These are phyloP conservation scores for Tachina fera DNA, from an alignment of 2,888 invertebrate species.

Conservation along the genomic window DNA sequence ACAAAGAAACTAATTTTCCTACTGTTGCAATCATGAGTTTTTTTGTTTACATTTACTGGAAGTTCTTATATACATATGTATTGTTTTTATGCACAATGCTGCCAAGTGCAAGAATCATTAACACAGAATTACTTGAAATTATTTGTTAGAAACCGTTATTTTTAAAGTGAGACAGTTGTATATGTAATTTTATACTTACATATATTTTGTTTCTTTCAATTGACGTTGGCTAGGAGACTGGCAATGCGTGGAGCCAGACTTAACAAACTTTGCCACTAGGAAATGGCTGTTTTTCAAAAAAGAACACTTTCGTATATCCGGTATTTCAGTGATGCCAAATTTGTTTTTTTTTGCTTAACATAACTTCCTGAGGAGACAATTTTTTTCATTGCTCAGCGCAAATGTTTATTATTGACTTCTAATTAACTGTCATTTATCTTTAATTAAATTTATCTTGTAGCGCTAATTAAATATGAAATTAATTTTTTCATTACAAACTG, in stretches of 20 bases:
- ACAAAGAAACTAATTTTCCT: not conserved
- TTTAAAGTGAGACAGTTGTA: not conserved
- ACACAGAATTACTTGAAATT: not conserved
- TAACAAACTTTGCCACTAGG: not conserved
- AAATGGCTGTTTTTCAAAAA: too few species aligned
- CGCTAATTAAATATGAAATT: too few species aligned
- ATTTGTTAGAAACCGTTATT: slow-evolving; percentile 11
- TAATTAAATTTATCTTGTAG: too few species aligned
- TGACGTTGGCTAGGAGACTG: not conserved
- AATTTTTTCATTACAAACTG: too few species aligned
- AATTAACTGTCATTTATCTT: too few species aligned
- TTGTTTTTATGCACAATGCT: not conserved
- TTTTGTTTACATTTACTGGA: not conserved
- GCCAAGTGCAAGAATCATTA: not conserved
- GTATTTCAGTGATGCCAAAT: too few species aligned
- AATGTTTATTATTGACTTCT: too few species aligned
- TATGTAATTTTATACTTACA: not conserved
- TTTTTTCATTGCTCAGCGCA: too few species aligned
- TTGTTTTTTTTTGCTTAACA: too few species aligned
- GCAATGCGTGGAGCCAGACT: not conserved
- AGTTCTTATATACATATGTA: too few species aligned
- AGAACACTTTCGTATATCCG: too few species aligned
- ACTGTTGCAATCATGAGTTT: not conserved
- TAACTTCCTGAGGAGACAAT: too few species aligned
- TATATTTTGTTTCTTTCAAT: not conserved